Conservation (phyloP, 2,888 invertebrate genomes). For the Augochlorella aurata region DNA sequence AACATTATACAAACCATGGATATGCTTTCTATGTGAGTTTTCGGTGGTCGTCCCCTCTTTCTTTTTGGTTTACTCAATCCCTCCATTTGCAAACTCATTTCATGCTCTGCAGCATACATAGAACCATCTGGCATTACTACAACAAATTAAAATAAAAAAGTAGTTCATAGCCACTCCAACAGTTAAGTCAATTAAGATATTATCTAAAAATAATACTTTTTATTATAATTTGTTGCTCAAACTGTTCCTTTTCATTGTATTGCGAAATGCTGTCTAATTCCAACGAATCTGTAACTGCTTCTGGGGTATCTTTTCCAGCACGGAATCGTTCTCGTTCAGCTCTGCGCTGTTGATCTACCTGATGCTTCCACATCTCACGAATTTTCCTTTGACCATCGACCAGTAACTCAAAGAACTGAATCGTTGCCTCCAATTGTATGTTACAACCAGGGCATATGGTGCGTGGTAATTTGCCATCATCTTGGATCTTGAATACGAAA, state of each 20-base stretch:
- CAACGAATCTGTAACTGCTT: conserved; percentile 60
- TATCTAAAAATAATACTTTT: conserved; percentile 80
- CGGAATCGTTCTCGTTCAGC: conserved; percentile 77
- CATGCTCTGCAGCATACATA: conserved; percentile 86
- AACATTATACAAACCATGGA: conserved; percentile 42
- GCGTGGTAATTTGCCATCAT: conserved; percentile 88
- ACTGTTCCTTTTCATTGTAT: conserved; percentile 74
- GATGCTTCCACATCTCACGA: conserved; percentile 82
- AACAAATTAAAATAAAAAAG: too few species aligned
- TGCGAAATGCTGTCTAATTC: conserved; percentile 61
- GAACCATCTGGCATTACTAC: conserved; percentile 86
- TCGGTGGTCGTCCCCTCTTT: conserved; percentile 88
- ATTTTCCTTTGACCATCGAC: conserved; percentile 87
- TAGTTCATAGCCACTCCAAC: conserved; percentile 19
- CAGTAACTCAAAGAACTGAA: conserved; percentile 88
- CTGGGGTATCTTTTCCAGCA: conserved; percentile 67
- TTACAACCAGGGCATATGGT: conserved; percentile 91
- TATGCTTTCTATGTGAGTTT: conserved; percentile 80
- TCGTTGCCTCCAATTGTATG: conserved; percentile 89
- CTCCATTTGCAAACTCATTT: conserved; percentile 85
- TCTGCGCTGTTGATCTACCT: conserved; percentile 80
- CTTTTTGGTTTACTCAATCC: conserved; percentile 87
- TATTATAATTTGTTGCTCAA: conserved; percentile 83
- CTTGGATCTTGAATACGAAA: conserved; percentile 84
- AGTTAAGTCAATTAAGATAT: neutral